Conservation (phyloP, 92 coral and sea anemone species). For the Phymanthus crucifer region DNA sequence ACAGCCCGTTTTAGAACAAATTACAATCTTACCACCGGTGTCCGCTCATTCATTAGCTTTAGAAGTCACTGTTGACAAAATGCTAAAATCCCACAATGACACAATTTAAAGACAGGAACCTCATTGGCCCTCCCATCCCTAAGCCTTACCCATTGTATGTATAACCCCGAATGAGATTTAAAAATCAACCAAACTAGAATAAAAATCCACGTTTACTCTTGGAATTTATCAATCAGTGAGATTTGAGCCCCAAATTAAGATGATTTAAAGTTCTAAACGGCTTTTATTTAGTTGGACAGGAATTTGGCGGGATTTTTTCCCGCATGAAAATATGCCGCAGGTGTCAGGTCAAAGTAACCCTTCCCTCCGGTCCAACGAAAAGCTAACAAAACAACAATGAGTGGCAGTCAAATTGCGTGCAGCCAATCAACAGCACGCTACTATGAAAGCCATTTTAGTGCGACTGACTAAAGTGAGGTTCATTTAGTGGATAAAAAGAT, state of each 20-base stretch:
- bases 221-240: constrained; percentile 17
- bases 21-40: constrained; percentile 51
- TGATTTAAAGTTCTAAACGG: constrained; percentile 37
- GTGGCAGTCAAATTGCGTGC: constrained; percentile 45
- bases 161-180: constrained; percentile 7
- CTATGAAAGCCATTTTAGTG: constrained; percentile 55
- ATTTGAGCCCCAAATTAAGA: constrained; percentile 28
- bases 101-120: constrained; percentile 37
- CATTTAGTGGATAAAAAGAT: constrained; percentile 37
- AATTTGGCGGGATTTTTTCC: constrained; percentile 35
- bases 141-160: not conserved
- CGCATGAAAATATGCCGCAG: constrained; percentile 24
- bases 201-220: constrained; percentile 22
- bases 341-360: constrained; percentile 37
- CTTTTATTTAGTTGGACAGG: constrained; percentile 15
- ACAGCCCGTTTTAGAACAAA: constrained; percentile 61
- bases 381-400: constrained; percentile 45
- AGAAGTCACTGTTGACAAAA: constrained; percentile 75
- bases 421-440: constrained; percentile 52
- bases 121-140: constrained; percentile 50
- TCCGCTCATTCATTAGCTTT: constrained; percentile 47
- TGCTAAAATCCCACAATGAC: constrained; percentile 43
- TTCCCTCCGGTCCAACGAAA: constrained; percentile 19
- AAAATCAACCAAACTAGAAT: not conserved
- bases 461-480: constrained; percentile 20